Base-by-base conservation (phyloP, 2,888 invertebrate genomes). In the Pteria penguin region DNA sequence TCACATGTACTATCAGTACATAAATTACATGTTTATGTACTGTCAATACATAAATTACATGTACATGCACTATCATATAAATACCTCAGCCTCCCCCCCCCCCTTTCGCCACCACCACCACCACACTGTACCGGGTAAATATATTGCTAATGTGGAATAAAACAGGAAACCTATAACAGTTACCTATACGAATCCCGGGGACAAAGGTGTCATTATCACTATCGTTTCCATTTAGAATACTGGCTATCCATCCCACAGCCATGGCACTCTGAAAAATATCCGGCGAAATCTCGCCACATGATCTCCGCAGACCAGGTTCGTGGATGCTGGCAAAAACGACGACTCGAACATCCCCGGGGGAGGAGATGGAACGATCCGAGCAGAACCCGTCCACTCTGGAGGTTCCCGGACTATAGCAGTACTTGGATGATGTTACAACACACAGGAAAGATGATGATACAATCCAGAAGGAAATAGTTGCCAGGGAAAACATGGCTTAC, bases 101-200 rank as follows among this genome's bases (percentile, higher is more conserved):
- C 45, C 45, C 45, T 14, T 14, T 14, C 45, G 8, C 45, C 45
- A 5, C 45, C 45, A 36, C 5, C 45, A 5, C 45, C 14, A 14
- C 14, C 14, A 11, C 14, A 36, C 14, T 36, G 45, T 36, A 11
- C 45, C 45, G 14, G n/a, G n/a, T n/a, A n/a, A n/a, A n/a, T n/a
- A n/a, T n/a, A n/a, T n/a, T n/a, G n/a, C n/a, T n/a, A n/a, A n/a
- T n/a, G n/a, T n/a, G n/a, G n/a, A n/a, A n/a, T n/a, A n/a, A n/a
- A n/a, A n/a, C n/a, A n/a, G n/a, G n/a, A n/a, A n/a, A n/a, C n/a
- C n/a, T n/a, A n/a, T 5, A 33, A 24, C 24, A 71, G 33, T 69
- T 65, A 80, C 80, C 80, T 29, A 80, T 54, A 8, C 29, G 54
- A 33, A 80, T 36, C 4, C 77, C 80, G 1, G 80, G 80, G 1